A percentile compares a stretch with the other conserved stretches of the same genome.
phyloP scores from a whole-genome alignment of 2,113 vertebrate genomes.

The Perca schrenkii region DNA sequence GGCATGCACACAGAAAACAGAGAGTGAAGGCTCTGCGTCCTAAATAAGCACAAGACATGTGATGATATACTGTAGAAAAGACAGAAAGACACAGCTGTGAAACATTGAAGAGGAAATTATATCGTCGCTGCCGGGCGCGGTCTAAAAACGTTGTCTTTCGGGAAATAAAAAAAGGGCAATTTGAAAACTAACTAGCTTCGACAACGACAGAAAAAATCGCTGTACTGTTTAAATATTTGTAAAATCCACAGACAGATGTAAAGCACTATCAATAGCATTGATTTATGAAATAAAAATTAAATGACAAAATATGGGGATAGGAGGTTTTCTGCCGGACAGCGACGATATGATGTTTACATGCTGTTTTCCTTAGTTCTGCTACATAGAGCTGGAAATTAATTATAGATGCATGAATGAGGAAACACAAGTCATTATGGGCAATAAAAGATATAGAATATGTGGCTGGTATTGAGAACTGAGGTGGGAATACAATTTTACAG shows the following conservation, averaged over 20 bases:
- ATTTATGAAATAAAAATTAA: no score
- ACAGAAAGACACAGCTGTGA: constrained; percentile 10
- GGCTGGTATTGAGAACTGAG: constrained; percentile 15
- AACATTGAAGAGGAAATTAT: constrained; percentile 8
- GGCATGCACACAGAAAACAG: neutral
- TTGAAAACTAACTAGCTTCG: no score
- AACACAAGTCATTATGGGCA: neutral
- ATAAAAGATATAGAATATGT: neutral
- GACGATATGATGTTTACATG: neutral
- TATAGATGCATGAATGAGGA: neutral
- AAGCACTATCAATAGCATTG: no score
- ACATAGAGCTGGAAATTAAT: neutral
- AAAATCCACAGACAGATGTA: no score
- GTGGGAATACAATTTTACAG: neutral
- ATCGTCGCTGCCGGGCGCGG: neutral
- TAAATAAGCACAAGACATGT: constrained; percentile 27
- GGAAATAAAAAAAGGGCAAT: no score
- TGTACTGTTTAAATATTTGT: no score
- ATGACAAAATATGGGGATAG: no score
- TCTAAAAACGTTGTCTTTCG: no score
- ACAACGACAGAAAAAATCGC: no score
- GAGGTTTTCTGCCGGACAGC: no score
- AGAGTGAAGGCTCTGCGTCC: constrained; percentile 19
- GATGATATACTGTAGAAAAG: constrained; percentile 17
- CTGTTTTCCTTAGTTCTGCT: neutral